Base-by-base conservation (phyloP, 2,113 vertebrate species). In the Osmerus mordax region DNA sequence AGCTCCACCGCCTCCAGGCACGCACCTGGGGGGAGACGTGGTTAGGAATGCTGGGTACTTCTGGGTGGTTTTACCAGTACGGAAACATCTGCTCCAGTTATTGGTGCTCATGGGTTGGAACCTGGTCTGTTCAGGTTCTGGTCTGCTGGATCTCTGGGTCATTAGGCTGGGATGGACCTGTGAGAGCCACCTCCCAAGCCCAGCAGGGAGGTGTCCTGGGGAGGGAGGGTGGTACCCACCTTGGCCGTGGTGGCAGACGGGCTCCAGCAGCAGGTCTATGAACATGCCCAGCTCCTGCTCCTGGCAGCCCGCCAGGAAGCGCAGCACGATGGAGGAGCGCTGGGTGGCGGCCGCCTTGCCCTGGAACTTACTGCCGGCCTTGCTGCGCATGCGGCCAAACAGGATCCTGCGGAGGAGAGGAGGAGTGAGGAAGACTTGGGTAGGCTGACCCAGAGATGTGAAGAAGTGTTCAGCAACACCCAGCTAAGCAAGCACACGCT, bases 361-460 rank as follows among this genome's bases (percentile, higher is more conserved):
- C 81, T 99, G 96, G 4, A 97, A 97, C 91, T 94, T 98, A 80
- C 86, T 98, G 65, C 96, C 95, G 0, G 94, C 94, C 91, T 96
- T 98, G 70, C 93, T 95, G 84, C 94, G 94, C 93, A 99, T 95
- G 51, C 96, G 93, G 2, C 96, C 97, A 29, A 94, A 98, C 18
- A 99, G 89, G 88, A 99, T 93, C 89, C 97, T 99, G 87, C 13
- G 85, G 87, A 78, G 77, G 86, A 69, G 18, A 41, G 15, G 62
- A 8, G 13, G 29, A 5, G 29, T 32, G 29, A 32, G 29, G 29
- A 32, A 5, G 29, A 32, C 3, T 1, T 11, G 15, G 16, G 14
- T 0, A n/a, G 25, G 21, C 23, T 2, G 16, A 58, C 14, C 23
- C 23, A 7, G 13, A 67, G 3, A 32, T 36, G 21, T 12, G 16